Evolutionary conservation across 2,113 vertebrate genomes (phyloP).

Genomic region (Phoenicopterus ruber): DNA sequence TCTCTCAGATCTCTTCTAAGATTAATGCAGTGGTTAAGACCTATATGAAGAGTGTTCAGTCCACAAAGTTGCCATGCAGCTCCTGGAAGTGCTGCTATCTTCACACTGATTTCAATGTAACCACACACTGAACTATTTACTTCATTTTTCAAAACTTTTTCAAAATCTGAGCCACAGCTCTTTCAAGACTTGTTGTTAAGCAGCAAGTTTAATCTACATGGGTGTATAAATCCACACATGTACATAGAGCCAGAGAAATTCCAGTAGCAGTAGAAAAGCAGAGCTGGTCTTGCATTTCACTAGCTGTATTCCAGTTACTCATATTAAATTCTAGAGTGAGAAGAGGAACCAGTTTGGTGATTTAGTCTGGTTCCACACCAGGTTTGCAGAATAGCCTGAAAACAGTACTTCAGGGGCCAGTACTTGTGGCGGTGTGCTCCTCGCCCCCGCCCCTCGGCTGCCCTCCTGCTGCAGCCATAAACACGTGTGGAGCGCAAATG

Average conservation of each 20-base stretch:
- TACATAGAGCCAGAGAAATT: neutral
- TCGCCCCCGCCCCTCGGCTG: too few species aligned
- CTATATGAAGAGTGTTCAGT: neutral
- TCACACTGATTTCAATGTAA: neutral
- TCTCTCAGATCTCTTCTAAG: neutral
- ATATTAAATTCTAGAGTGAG: neutral
- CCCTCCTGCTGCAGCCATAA: too few species aligned
- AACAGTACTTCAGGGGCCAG: too few species aligned
- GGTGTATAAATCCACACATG: neutral
- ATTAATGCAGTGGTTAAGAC: neutral
- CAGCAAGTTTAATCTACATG: neutral
- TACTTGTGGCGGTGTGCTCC: too few species aligned
- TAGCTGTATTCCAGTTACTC: neutral
- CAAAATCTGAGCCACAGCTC: neutral
- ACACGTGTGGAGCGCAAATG: too few species aligned
- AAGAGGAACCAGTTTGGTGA: neutral
- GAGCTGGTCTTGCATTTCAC: neutral
- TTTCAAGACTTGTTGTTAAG: neutral
- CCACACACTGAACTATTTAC: neutral
- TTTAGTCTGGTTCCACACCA: too few species aligned
- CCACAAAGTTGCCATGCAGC: neutral
- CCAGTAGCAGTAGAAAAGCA: neutral
- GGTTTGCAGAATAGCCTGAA: too few species aligned
- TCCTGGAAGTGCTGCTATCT: neutral
- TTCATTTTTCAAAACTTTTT: neutral